These are phyloP conservation scores for Steromphala cineraria DNA, from an alignment of 2,888 invertebrate species.

Conservation along the genomic window DNA sequence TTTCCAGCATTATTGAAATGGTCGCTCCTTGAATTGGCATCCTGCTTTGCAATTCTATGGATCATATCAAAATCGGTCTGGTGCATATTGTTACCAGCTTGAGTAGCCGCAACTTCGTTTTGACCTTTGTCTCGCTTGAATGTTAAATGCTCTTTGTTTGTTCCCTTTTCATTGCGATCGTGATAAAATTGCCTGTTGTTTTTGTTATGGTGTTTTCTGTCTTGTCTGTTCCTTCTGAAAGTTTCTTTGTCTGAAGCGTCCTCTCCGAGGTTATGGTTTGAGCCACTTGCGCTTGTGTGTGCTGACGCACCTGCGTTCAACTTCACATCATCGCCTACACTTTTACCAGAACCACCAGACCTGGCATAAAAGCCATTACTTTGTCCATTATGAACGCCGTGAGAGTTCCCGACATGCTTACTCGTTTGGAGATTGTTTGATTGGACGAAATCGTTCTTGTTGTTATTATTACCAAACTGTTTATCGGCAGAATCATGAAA, in stretches of 20 bases:
- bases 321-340: conserved; percentile 26
- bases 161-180: conserved; percentile 33
- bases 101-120: conserved; percentile 30
- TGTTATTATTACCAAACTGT: conserved; percentile 31
- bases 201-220: conserved; percentile 25
- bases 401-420: conserved; percentile 24
- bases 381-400: conserved; percentile 30
- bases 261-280: conserved; percentile 26
- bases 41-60: conserved; percentile 25
- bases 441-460: conserved; percentile 31
- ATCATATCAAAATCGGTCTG: conserved; percentile 25
- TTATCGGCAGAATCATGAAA: conserved; percentile 27
- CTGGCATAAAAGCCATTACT: conserved; percentile 33
- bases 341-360: conserved; percentile 31
- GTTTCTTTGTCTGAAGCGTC: conserved; percentile 31
- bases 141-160: conserved; percentile 32
- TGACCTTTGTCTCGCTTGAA: conserved; percentile 31
- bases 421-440: conserved; percentile 30
- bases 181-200: conserved; percentile 36
- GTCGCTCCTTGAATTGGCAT: conserved; percentile 26
- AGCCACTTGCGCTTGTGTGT: conserved; percentile 21
- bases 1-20: conserved; percentile 24
- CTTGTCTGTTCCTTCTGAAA: conserved; percentile 22
- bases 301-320: conserved; percentile 30
- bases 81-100: conserved; percentile 29